Evolutionary conservation across 2,113 vertebrate species (phyloP), one percentile per base, ranked within the genome.

Genomic region (Rutilus rutilus): DNA sequence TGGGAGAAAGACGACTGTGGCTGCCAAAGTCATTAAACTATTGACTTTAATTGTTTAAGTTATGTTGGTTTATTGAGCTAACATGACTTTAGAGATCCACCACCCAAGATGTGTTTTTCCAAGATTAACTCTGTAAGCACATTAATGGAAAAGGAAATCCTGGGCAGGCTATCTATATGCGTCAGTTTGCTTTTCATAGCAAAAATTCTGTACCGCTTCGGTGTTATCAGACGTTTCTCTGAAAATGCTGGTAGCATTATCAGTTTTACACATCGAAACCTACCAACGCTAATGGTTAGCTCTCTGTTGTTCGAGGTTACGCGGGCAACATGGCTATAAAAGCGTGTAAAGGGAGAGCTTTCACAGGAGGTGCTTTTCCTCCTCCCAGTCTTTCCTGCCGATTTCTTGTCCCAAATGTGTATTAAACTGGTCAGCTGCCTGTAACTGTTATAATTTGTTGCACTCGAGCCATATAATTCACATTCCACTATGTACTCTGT

Each of bases 61-160:
- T 85, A 64, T 14, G 27, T 83, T 78, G 65, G 67, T 57, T 86
- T 33, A 33, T 85, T 14, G 54, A 59, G 71, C 77, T 15, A 60
- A 78, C 77, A 33, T 47, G 82, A 54, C 80, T 88, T 85, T 23
- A 19, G 69, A 2, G 25, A 82, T 86, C 91, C 69, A 67, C 85
- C 86, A 75, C 89, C 83, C 85, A 85, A 42, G 67, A 60, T 78
- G 52, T 89, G 88, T 92, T 91, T 92, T 89, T 85, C 79, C 30
- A 19, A 90, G 91, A 90, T 90, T 86, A 91, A 36, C 23, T 11
- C 39, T 60, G 45, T 71, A 88, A 92, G 90, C 85, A 86, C 89
- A 86, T 90, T 83, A 88, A 82, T 78, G 39, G 5, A 71, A 30
- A 19, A 91, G 88, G 52, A 90, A 89, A 90, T 93, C 90, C 86